Conservation (phyloP, 2,113 vertebrate genomes). For the Aix galericulata region DNA sequence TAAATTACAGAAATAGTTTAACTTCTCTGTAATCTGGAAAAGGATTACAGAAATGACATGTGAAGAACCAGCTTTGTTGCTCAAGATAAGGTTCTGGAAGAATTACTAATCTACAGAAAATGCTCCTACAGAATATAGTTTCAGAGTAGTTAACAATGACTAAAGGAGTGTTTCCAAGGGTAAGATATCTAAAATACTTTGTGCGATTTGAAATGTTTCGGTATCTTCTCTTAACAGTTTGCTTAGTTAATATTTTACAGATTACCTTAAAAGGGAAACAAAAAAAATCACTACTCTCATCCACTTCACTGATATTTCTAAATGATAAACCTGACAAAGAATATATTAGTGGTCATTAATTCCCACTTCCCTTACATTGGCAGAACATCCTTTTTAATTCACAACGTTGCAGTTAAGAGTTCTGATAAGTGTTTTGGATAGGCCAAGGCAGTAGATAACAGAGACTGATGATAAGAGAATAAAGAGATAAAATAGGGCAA, state of each 20-base stretch:
- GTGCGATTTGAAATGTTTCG: neutral
- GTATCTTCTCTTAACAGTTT: neutral
- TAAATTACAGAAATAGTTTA: neutral
- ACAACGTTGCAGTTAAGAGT: neutral
- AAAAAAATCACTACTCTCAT: neutral
- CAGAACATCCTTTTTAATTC: conserved; percentile 47
- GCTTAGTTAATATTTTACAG: neutral
- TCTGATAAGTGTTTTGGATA: conserved; percentile 34
- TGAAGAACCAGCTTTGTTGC: neutral
- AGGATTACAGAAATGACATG: neutral
- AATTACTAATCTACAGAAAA: neutral
- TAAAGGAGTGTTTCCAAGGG: neutral
- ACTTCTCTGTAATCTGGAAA: neutral
- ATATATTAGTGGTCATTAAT: conserved; percentile 35
- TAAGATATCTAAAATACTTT: neutral
- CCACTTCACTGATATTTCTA: neutral
- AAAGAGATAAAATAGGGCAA: neutral
- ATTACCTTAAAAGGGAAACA: neutral
- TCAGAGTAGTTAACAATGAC: neutral
- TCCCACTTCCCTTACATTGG: neutral
- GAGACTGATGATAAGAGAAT: conserved; percentile 20
- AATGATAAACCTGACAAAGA: conserved; percentile 45
- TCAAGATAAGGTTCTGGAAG: neutral
- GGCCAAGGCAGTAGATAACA: conserved; percentile 11
- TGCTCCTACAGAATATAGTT: neutral